Percentiles rank a stretch among this genome's conserved stretches.
Conservation (phyloP, 2,888 invertebrate genomes). For the Aproaerema taeniolella region DNA sequence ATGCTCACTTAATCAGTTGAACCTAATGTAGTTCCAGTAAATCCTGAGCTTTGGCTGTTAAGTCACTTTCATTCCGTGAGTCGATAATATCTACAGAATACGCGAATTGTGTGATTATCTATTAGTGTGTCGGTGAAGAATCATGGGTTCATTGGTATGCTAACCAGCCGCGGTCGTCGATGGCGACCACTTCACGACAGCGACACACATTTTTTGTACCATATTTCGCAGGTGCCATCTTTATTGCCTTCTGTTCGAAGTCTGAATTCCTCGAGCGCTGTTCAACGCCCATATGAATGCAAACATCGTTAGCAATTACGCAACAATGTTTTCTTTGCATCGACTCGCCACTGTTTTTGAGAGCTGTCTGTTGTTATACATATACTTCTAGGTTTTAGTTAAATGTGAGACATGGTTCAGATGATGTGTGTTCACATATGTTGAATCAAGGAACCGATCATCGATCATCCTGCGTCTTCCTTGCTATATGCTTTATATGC, state of each 20-base stretch:
- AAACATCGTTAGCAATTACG: constrained; percentile 7
- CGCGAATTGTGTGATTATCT: constrained; percentile 72
- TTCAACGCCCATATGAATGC: constrained; percentile 9
- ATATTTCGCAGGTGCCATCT: constrained; percentile 31
- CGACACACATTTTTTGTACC: constrained; percentile 33
- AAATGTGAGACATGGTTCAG: too few species aligned
- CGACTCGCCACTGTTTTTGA: background rate
- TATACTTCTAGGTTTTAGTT: too few species aligned
- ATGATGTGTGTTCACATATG: too few species aligned
- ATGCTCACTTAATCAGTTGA: background rate
- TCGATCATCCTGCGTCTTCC: too few species aligned
- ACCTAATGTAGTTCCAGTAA: background rate
- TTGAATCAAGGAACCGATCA: too few species aligned
- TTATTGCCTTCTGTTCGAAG: constrained; percentile 20
- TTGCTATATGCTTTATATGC: too few species aligned
- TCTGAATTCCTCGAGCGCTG: constrained; percentile 4
- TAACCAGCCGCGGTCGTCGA: constrained; percentile 15
- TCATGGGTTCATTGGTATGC: too few species aligned
- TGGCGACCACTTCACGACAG: constrained; percentile 25
- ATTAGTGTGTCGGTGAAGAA: constrained; percentile 51
- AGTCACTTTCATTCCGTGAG: background rate
- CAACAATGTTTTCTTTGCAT: constrained; percentile 10
- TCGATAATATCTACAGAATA: constrained; percentile 37
- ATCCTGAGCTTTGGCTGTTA: background rate
- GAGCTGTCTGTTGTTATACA: too few species aligned